Base-by-base conservation (phyloP, 2,113 vertebrate genomes). In the Alces alces region DNA sequence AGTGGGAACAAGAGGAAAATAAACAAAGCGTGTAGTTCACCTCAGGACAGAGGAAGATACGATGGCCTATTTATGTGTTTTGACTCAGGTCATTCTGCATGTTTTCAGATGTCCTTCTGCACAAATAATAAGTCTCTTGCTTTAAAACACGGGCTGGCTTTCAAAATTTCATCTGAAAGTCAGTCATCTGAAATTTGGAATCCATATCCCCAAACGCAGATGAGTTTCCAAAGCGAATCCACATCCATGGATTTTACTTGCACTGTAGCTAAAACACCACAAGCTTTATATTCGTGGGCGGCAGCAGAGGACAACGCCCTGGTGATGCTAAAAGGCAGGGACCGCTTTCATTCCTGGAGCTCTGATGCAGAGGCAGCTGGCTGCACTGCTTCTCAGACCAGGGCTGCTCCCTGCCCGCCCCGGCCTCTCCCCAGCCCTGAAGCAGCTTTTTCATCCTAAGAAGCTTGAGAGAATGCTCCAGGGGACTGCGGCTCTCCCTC, bases 261-360 rank as follows among this genome's bases (percentile, higher is more conserved):
- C 64, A 13, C 3, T 1, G 15, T 0, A 17, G 39, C 30, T 61
- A 15, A 33, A 39, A 7, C 5, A 36, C 28, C 36, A 4, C 1
- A 4, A 15, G n/a, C 70, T 61, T 54, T 1, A 54, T 33, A 7
- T 36, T 88, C 82, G 4, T 0, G 15, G 52, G 47, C 47, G 84
- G 76, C 0, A 52, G 27, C 87, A 15, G 17, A 25, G 2, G 52
- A 87, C 82, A 55, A 11, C 0, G 27, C 23, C 57, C 16, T 4
- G 5, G 36, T 6, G 13, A 43, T 0, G 17, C 28, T n/a, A 4
- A 60, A 55, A 17, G 79, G 61, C 47, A 8, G 30, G 21, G 27
- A 25, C 8, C 12, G 21, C 11, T 2, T 43, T 33, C 39, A 25
- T 23, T 36, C 86, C 64, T 21, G 83, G 28, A 16, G 47, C 17